phyloP scores from a whole-genome alignment of 2,113 vertebrate genomes.

The Manacus vitellinus region DNA sequence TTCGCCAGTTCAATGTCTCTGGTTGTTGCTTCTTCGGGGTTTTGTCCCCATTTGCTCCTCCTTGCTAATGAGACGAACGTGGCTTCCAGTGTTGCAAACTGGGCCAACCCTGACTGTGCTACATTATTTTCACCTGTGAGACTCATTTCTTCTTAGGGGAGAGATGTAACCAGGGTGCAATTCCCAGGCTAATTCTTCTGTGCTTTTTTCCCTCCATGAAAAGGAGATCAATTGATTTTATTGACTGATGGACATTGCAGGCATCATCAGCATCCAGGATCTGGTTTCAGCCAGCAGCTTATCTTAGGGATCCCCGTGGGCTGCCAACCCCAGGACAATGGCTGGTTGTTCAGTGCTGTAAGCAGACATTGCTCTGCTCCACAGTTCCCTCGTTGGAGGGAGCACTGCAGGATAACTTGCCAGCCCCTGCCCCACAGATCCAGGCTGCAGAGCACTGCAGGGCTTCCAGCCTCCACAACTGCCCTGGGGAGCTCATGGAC shows the following conservation, averaged over 20 bases:
- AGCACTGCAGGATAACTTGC: accelerated
- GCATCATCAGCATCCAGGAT: background rate
- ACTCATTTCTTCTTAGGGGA: background rate
- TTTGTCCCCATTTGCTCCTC: background rate
- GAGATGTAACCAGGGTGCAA: background rate
- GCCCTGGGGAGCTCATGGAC: background rate
- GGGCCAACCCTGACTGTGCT: background rate
- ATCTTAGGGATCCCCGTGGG: background rate
- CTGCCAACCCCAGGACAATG: background rate
- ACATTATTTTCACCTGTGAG: background rate
- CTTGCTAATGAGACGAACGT: background rate
- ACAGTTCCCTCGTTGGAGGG: background rate
- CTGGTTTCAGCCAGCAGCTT: background rate
- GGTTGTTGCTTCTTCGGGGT: background rate
- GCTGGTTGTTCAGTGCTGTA: background rate
- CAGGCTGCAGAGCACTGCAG: background rate
- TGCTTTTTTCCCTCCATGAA: background rate
- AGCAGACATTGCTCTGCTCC: background rate
- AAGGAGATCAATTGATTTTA: background rate
- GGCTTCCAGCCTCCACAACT: accelerated
- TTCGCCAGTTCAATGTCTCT: background rate
- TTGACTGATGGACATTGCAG: background rate
- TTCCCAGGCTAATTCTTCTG: background rate
- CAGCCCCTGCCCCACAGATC: background rate
- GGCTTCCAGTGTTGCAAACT: background rate